phyloP scores from a whole-genome alignment of 2,113 vertebrate species.

The Shinisaurus crocodilurus region DNA sequence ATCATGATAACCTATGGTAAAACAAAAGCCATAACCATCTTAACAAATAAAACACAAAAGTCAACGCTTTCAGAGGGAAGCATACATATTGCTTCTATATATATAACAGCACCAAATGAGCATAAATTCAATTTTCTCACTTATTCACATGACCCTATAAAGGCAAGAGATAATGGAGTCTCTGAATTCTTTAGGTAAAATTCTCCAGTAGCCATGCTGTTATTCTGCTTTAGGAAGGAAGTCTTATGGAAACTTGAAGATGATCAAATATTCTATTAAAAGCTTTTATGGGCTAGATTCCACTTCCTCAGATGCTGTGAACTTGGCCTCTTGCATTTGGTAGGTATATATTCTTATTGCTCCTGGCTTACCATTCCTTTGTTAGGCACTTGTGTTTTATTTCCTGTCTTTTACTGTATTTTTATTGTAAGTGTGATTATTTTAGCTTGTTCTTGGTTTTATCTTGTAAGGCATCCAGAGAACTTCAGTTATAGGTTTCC shows the following conservation, averaged over 20 bases:
- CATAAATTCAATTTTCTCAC: neutral
- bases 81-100: neutral
- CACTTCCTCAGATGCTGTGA: neutral
- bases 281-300: neutral
- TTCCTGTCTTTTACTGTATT: neutral
- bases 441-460: neutral
- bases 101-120: neutral
- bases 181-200: neutral
- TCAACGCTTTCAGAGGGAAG: neutral
- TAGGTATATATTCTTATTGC: neutral
- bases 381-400: neutral
- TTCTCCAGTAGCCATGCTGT: neutral
- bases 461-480: neutral
- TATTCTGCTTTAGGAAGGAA: neutral
- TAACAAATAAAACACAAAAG: neutral
- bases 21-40: constrained; percentile 41
- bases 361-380: neutral
- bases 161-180: no score
- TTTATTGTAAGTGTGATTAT: neutral
- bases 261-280: neutral
- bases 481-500: neutral
- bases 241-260: neutral
- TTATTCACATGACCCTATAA: neutral
- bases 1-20: constrained; percentile 83
- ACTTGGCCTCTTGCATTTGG: neutral